phyloP scores from a whole-genome alignment of 2,888 invertebrate genomes.

The Julus scandinavius region DNA sequence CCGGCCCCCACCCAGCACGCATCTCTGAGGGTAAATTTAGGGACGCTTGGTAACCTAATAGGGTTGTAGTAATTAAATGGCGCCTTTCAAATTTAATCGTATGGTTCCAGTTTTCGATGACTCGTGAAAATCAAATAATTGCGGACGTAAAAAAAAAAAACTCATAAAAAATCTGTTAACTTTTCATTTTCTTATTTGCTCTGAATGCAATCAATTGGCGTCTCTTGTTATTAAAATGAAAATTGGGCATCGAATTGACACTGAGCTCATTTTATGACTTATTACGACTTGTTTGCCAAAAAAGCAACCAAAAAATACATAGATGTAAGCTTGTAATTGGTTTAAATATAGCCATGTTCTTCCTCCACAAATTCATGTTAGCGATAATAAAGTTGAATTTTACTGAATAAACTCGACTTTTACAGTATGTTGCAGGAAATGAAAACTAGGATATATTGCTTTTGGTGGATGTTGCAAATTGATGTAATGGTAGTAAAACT shows the following conservation, averaged over 20 bases:
- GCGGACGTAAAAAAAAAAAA: background rate
- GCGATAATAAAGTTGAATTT: background rate
- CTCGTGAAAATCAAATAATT: slow-evolving; percentile 33
- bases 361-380: background rate
- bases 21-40: background rate
- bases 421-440: background rate
- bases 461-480: slow-evolving; percentile 3
- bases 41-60: slow-evolving; percentile 17
- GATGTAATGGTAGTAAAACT: background rate
- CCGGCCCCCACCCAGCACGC: background rate
- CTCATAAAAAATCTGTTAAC: slow-evolving; percentile 30
- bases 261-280: slow-evolving; percentile 20
- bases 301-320: background rate
- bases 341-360: background rate
- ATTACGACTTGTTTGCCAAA: background rate
- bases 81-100: slow-evolving; percentile 13
- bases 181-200: slow-evolving; percentile 40
- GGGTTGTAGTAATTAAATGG: slow-evolving; percentile 20
- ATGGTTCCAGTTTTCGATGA: slow-evolving; percentile 39
- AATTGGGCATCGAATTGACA: slow-evolving; percentile 1
- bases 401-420: background rate
- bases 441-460: background rate
- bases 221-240: background rate
- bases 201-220: background rate
- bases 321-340: background rate